Percentiles rank a stretch among this genome's conserved stretches.
Conservation (phyloP, 2,797 vertebrate genomes). For the Chelmon rostratus region DNA sequence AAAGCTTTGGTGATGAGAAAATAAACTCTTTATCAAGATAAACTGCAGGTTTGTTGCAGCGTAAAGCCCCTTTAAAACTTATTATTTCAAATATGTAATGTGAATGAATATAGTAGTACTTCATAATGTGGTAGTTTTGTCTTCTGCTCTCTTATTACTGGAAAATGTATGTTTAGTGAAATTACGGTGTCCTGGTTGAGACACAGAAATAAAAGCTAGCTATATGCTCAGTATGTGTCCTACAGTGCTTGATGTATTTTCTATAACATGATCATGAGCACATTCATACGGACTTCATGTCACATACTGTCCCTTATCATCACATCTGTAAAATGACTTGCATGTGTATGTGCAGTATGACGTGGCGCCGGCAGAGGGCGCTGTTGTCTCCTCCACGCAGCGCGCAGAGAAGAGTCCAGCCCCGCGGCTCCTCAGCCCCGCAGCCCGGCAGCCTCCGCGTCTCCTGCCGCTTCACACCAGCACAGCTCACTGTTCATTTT, state of each 20-base stretch:
- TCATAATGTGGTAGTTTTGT: no score
- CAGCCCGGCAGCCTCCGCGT: conserved; percentile 12
- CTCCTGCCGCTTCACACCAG: conserved; percentile 1
- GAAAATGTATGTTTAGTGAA: no score
- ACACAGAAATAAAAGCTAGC: no score
- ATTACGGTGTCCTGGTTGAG: no score
- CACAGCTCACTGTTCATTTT: not conserved
- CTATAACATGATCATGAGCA: not conserved
- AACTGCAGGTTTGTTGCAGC: no score
- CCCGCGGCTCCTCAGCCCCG: not conserved
- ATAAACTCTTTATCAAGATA: no score
- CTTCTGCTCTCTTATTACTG: no score
- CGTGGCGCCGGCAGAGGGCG: conserved; percentile 8
- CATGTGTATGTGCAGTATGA: not conserved
- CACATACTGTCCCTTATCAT: not conserved
- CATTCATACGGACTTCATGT: not conserved
- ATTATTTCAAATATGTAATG: no score
- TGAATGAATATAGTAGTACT: no score
- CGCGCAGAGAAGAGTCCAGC: not conserved
- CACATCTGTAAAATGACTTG: not conserved
- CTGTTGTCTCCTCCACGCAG: not conserved
- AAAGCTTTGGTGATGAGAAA: no score
- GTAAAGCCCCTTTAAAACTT: no score
- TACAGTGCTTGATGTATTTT: not conserved
- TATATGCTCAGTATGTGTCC: not conserved